Base-by-base conservation (phyloP, 2,113 vertebrate genomes). In the Acanthochromis polyacanthus region DNA sequence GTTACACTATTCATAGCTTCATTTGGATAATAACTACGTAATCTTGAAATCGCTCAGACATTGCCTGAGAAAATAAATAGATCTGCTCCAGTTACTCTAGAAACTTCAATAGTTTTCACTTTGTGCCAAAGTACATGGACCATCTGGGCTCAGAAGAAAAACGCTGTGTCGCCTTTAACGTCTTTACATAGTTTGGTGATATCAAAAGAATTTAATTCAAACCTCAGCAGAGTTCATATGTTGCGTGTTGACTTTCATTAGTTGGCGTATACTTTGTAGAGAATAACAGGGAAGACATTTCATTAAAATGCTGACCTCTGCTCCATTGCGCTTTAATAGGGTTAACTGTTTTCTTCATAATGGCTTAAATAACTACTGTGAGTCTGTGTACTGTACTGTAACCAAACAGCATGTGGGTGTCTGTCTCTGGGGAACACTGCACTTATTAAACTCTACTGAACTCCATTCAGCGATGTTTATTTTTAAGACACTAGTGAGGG, bases 41-140 rank as follows among this genome's bases (percentile, higher is more conserved):
- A 66, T 52, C 43, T 12, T 36, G 32, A 36, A 36, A 36, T 36
- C 32, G 7, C 7, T 36, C 32, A 30, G 53, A 65, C 22, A n/a
- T 14, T 16, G 48, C 19, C 30, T 0, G 8, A 55, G 5, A 5
- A 48, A 45, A 69, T 60, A 43, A 66, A 65, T 23, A 40, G 8
- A 32, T 55, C 17, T 59, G 60, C 65, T 50, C 40, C 43, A 45
- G 77, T 67, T 60, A 48, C 75, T 53, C 36, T 60, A 53, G 32
- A 75, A 30, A 69, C 52, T 17, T 62, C 5, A 63, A 63, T 36
- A 11, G 23, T 57, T 28, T 70, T 25, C 28, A 46, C 22, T 57
- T 63, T 48, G 14, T 28, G 9, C 11, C 11, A n/a, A 32, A 25
- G 7, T 32, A 0, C 5, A 15, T 25, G 0, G 6, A 25, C 19